Evolutionary conservation across 2,888 invertebrate genomes (phyloP), one percentile per base, ranked within the genome.

Genomic region (Daptonema setosum): DNA sequence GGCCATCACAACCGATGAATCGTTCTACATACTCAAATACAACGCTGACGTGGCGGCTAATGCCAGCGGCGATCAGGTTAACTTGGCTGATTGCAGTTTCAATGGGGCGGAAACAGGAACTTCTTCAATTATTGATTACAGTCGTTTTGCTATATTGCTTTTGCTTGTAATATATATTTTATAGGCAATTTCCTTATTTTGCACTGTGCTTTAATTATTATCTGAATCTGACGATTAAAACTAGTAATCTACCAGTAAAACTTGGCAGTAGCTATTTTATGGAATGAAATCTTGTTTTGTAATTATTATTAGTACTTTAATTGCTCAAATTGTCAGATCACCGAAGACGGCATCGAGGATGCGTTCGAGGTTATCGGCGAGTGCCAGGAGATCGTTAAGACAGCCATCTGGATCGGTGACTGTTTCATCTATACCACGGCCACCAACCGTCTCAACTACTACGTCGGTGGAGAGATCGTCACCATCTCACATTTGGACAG

Each of bases 351-450:
- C 2, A 82, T 95, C 41, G 95, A 95, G 70, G 83, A 87, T 63
- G 90, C 95, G 0, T 97, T 97, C 71, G 87, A 91, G 45, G 67
- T 70, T 28, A 59, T 67, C 35, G 65, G 66, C 48, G 68, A 69
- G 56, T 64, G 65, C 28, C 2, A 59, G 5, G 68, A 68, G 57
- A 55, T 54, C 20, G 64, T 68, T 17, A 63, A 63, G 57, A 68
- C 68, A 11, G 67, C 61, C 2, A 61, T 66, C 57, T 68, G 68
- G 68, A 63, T 68, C 56, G 68, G 97, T 2, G 97, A 97, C 73
- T 99, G 97, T 71, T 97, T 99, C 73, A 93, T 99, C 65, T 99
- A 97, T 75, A 97, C 97, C 0, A 97, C 97, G 73, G 82, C 85
- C 30, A 83, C 91, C 1, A 95, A 97, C 74, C 80, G 95, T 59